phyloP scores from a whole-genome alignment of 1,140 invertebrate species.

The Drosophila guanche region DNA sequence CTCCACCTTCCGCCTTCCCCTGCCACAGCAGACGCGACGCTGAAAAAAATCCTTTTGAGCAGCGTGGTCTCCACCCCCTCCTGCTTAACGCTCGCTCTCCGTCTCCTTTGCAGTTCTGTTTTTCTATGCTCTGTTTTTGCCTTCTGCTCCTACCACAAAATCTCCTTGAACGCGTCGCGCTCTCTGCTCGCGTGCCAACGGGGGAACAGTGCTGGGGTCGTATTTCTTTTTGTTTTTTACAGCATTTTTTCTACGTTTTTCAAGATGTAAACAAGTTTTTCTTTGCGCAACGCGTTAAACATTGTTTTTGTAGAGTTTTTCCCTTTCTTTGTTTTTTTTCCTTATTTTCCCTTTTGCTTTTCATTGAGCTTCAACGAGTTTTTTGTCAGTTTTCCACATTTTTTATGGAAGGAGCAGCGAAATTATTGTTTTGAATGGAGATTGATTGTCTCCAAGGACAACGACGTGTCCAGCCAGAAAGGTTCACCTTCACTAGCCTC shows the following conservation, averaged over 20 bases:
- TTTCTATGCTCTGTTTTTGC: constrained; percentile 22
- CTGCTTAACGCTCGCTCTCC: constrained; percentile 7
- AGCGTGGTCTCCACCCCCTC: constrained; percentile 44
- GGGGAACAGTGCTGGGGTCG: constrained; percentile 2
- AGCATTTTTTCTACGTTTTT: constrained; percentile 57
- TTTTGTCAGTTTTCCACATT: constrained; percentile 54
- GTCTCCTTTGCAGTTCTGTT: constrained; percentile 11
- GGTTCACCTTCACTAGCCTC: constrained; percentile 37
- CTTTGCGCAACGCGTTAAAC: constrained; percentile 64
- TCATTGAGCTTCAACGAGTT: constrained; percentile 53
- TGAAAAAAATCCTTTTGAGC: constrained; percentile 68
- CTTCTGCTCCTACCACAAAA: constrained; percentile 41
- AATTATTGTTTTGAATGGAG: constrained; percentile 82
- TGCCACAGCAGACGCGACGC: constrained; percentile 55
- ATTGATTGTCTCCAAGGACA: constrained; percentile 82
- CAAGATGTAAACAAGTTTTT: constrained; percentile 83
- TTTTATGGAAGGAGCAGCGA: constrained; percentile 39
- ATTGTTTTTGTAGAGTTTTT: constrained; percentile 50
- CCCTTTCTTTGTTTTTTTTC: constrained; percentile 39
- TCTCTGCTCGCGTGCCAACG: constrained; percentile 61
- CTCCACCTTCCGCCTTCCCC: constrained; percentile 4
- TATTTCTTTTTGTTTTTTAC: constrained; percentile 37
- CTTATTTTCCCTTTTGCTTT: constrained; percentile 27
- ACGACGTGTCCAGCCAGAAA: constrained; percentile 62
- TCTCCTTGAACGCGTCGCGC: constrained; percentile 24